A percentile compares a stretch with the other conserved stretches of the same genome.
These are phyloP conservation scores for Heteronetta atricapilla DNA, from an alignment of 2,113 vertebrate genomes.

Conservation along the genomic window DNA sequence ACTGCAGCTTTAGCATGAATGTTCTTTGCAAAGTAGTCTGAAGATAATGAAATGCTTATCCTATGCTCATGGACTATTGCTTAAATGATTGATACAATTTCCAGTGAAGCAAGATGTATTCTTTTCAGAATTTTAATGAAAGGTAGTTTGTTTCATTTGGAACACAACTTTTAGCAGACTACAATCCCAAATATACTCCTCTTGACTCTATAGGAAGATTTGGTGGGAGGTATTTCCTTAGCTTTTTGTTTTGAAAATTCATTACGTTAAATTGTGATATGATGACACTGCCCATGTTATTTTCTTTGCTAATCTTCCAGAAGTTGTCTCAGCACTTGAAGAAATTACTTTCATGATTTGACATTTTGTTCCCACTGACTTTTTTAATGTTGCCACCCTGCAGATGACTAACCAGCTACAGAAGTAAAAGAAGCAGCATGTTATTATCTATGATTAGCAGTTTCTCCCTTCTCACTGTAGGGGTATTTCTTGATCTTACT, in stretches of 20 bases:
- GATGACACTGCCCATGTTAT: not conserved
- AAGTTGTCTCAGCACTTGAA: not conserved
- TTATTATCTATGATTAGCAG: not conserved
- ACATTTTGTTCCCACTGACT: slow-evolving; percentile 28
- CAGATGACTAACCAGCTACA: slow-evolving; percentile 46
- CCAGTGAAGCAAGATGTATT: not conserved
- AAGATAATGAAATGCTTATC: not conserved
- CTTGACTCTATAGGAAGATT: not conserved
- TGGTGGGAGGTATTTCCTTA: slow-evolving; percentile 17
- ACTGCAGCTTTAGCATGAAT: not conserved
- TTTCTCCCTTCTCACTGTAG: slow-evolving; percentile 51
- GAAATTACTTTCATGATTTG: not conserved
- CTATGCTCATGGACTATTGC: not conserved
- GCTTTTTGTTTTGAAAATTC: not conserved
- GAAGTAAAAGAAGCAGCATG: not conserved
- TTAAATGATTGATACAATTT: not conserved
- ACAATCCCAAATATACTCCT: not conserved
- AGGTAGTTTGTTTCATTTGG: not conserved
- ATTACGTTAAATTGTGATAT: slow-evolving; percentile 2
- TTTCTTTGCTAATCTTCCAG: slow-evolving; percentile 39
- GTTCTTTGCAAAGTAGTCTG: not conserved
- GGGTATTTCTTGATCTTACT: slow-evolving; percentile 54
- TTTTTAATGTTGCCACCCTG: not conserved
- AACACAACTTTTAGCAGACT: not conserved
- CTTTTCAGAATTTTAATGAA: not conserved